Conservation (phyloP, 2,888 invertebrate species). For the Melolontha melolontha region DNA sequence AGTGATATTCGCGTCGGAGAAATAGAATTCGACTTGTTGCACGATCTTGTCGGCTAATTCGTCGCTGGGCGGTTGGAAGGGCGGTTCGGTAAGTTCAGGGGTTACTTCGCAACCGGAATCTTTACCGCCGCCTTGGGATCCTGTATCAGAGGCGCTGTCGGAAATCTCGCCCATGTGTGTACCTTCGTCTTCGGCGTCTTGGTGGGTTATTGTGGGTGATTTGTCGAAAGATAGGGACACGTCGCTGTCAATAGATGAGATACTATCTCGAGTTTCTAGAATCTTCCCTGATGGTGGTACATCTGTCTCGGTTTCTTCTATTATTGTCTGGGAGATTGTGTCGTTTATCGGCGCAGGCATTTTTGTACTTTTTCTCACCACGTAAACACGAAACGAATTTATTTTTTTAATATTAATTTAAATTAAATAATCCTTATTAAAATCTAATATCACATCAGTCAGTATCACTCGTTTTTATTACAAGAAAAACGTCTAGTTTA, state of each 20-base stretch:
- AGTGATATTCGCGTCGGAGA: constrained; percentile 93
- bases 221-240: constrained; percentile 70
- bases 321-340: constrained; percentile 58
- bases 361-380: constrained; percentile 45
- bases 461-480: constrained; percentile 11
- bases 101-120: constrained; percentile 78
- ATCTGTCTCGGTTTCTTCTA: constrained; percentile 61
- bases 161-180: constrained; percentile 73
- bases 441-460: constrained; percentile 35
- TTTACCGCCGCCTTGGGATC: constrained; percentile 73
- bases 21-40: constrained; percentile 94
- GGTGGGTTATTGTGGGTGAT: constrained; percentile 45
- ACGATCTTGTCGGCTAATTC: constrained; percentile 84
- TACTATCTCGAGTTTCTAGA: constrained; percentile 71
- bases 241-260: constrained; percentile 73
- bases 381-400: neutral
- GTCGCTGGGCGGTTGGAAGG: constrained; percentile 78
- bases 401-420: constrained; percentile 10
- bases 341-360: constrained; percentile 62
- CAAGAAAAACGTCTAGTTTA: constrained; percentile 2
- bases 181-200: constrained; percentile 70
- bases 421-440: constrained; percentile 25
- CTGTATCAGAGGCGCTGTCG: constrained; percentile 75
- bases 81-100: constrained; percentile 69
- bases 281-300: constrained; percentile 65